Conservation (phyloP, 2,888 invertebrate species). For the Drosophila nr. perissopoda region DNA sequence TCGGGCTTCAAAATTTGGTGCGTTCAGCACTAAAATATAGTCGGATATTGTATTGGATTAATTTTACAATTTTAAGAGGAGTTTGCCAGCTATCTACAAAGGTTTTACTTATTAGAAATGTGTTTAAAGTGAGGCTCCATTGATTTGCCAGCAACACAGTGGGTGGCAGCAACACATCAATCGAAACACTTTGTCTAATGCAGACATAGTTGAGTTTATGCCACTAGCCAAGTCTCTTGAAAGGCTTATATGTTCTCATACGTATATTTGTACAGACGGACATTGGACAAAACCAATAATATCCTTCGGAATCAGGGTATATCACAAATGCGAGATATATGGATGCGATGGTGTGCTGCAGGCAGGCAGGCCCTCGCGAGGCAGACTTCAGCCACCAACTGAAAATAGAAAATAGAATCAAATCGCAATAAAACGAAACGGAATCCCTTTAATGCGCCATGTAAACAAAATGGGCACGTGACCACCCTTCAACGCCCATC, state of each 20-base stretch:
- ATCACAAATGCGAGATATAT: constrained; percentile 50
- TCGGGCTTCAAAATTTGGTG: neutral
- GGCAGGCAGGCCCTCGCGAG: constrained; percentile 25
- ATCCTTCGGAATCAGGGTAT: constrained; percentile 1
- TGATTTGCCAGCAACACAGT: neutral
- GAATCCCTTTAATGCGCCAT: constrained; percentile 82
- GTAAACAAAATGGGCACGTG: constrained; percentile 84
- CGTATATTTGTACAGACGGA: neutral
- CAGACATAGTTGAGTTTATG: neutral
- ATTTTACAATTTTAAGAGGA: neutral
- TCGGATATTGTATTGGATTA: neutral
- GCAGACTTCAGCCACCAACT: constrained; percentile 43
- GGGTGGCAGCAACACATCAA: neutral
- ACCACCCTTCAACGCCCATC: constrained; percentile 37
- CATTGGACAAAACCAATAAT: neutral
- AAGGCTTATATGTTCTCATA: neutral
- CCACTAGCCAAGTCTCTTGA: neutral
- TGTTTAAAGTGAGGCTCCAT: neutral
- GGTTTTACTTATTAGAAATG: neutral
- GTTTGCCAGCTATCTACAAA: neutral
- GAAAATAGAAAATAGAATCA: constrained; percentile 69
- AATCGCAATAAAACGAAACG: constrained; percentile 75
- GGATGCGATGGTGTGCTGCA: constrained; percentile 30
- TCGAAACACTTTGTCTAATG: neutral
- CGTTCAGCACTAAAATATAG: neutral